Conservation (phyloP, 2,888 invertebrate species). For the Ectemnius cavifrons region DNA sequence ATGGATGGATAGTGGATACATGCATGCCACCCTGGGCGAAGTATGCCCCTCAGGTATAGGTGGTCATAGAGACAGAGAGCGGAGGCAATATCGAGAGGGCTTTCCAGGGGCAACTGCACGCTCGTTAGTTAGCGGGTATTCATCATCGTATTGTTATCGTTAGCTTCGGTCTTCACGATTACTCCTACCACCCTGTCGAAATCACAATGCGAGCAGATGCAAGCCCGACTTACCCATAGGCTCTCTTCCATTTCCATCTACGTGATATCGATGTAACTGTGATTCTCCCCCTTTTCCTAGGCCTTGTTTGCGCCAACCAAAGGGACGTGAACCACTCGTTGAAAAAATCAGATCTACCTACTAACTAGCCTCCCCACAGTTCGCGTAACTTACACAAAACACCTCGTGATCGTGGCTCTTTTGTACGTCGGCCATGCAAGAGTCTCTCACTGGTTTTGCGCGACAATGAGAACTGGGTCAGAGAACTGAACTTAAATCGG, state of each 20-base stretch:
- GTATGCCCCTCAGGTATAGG: conserved; percentile 8
- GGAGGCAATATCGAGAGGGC: conserved; percentile 51
- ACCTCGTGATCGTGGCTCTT: neutral
- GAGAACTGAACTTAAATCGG: neutral
- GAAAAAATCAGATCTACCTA: conserved; percentile 24
- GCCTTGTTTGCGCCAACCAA: conserved; percentile 21
- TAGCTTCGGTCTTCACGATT: conserved; percentile 61
- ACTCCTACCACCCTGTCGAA: conserved; percentile 56
- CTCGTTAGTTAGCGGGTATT: conserved; percentile 71
- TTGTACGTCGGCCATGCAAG: neutral
- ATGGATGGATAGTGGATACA: neutral
- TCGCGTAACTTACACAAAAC: neutral
- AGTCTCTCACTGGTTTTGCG: too few species aligned
- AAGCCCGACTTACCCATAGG: conserved; percentile 35
- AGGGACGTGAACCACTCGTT: conserved; percentile 25
- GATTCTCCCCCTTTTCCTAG: conserved; percentile 21
- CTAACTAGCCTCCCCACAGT: neutral
- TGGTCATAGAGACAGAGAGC: conserved; percentile 36
- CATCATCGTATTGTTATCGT: conserved; percentile 71
- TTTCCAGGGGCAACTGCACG: conserved; percentile 61
- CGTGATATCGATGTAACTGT: conserved; percentile 31
- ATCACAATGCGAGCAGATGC: conserved; percentile 61
- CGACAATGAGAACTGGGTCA: conserved; percentile 2
- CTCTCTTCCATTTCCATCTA: conserved; percentile 46
- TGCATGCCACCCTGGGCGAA: conserved; percentile 14